Evolutionary conservation across 1,140 invertebrate species (phyloP).

Genomic region (Rhynchophorus ferrugineus): DNA sequence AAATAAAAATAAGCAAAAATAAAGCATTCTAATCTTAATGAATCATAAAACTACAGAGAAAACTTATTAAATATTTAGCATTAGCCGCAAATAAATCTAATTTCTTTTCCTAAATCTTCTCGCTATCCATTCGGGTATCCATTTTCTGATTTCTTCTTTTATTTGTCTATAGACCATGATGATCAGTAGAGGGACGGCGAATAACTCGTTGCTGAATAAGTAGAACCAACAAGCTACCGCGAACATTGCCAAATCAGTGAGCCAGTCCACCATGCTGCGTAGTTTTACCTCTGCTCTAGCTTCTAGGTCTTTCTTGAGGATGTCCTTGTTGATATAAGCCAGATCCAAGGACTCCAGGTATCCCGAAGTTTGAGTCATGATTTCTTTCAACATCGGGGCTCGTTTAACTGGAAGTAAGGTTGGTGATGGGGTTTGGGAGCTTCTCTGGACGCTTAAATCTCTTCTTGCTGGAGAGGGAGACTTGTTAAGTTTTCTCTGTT

Average conservation of each 20-base stretch:
- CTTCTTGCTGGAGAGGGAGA: constrained; percentile 25
- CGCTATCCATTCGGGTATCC: constrained; percentile 40
- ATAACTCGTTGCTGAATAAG: constrained; percentile 65
- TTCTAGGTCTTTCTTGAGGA: constrained; percentile 25
- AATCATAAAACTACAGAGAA: no score
- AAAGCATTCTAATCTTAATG: no score
- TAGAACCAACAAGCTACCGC: constrained; percentile 69
- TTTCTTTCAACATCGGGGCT: constrained; percentile 32
- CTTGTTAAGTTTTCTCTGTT: constrained; percentile 12
- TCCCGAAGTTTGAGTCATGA: constrained; percentile 38
- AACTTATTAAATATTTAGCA: no score
- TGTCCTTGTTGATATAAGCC: not conserved
- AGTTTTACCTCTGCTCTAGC: constrained; percentile 54
- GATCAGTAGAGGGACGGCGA: constrained; percentile 66
- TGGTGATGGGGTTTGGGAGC: constrained; percentile 6
- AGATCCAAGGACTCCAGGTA: constrained; percentile 23
- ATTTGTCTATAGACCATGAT: constrained; percentile 68
- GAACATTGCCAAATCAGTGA: constrained; percentile 61
- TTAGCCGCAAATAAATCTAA: no score
- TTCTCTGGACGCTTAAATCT: not conserved
- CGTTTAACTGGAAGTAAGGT: constrained; percentile 14
- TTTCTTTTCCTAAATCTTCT: constrained; percentile 10
- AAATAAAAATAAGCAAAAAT: no score
- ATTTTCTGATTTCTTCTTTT: constrained; percentile 49
- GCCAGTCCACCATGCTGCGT: constrained; percentile 55